Base-by-base conservation (phyloP, 2,888 invertebrate genomes). In the Hypselothyrea guttata region DNA sequence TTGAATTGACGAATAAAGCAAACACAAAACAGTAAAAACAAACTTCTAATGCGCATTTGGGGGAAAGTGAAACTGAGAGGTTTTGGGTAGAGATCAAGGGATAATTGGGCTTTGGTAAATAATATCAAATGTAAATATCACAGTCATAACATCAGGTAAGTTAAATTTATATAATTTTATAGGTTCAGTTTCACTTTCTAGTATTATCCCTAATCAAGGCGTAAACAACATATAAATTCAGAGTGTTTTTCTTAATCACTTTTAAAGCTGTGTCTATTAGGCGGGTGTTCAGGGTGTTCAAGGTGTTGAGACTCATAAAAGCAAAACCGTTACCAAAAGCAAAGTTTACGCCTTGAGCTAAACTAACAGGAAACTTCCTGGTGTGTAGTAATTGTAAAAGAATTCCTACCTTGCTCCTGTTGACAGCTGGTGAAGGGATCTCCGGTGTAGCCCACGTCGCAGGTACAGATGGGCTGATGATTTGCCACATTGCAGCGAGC, bases 401-500 rank as follows among this genome's bases (percentile, higher is more conserved):
- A 49, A 55, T 65, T 86, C 90, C 82, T 89, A 88, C 88, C 89
- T 88, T 77, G 87, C 61, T 78, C 92, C 65, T 91, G 92, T 75
- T 91, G 91, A 82, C 93, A 93, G 73, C 92, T 91, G 31, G 91
- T 91, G 84, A 93, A 93, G 27, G 94, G 93, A 91, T 94, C 93
- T 63, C 93, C 93, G 22, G 91, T 92, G 76, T 90, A 92, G 54
- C 91, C 92, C 40, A 89, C 87, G 75, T 90, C 75, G 75, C 93
- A 93, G 52, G 90, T 88, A 77, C 92, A 92, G 53, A 91, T 84
- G 11, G 92, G 91, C 49, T 88, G 88, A 83, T 93, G 93, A 48
- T 90, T 90, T 16, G 91, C 91, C 16, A 92, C 92, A 66, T 91
- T 91, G 72, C 94, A 94, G 7, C 91, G 90, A 0, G 94, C 93